Percentiles rank a stretch among this genome's conserved stretches.
These are phyloP conservation scores for Clistopyga incitator DNA, from an alignment of 2,888 invertebrate genomes.

Conservation along the genomic window DNA sequence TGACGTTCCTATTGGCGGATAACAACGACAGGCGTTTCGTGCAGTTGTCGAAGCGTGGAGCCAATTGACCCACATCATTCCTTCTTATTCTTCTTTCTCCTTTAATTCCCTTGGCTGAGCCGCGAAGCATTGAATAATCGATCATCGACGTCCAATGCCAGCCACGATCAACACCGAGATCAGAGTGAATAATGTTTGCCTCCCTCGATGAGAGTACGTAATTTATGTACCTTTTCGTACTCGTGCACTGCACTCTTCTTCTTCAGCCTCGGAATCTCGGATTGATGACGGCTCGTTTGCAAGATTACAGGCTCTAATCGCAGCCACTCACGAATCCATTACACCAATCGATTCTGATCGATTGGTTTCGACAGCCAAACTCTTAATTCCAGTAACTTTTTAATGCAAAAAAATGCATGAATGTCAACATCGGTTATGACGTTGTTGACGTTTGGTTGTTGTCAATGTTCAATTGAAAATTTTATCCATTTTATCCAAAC, in stretches of 20 bases:
- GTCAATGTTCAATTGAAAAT: background rate
- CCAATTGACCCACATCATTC: slow-evolving; percentile 70
- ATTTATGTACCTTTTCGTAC: slow-evolving; percentile 18
- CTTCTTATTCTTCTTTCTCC: slow-evolving; percentile 59
- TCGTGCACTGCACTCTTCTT: background rate
- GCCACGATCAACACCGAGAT: slow-evolving; percentile 5
- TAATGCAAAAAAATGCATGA: background rate
- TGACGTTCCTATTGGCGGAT: slow-evolving; percentile 21
- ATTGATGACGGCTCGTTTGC: slow-evolving; percentile 48
- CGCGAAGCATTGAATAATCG: slow-evolving; percentile 67
- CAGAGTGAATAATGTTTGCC: slow-evolving; percentile 47
- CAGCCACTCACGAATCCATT: slow-evolving; percentile 48
- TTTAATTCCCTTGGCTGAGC: slow-evolving; percentile 24
- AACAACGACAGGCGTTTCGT: slow-evolving; percentile 47
- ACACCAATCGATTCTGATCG: slow-evolving; percentile 43
- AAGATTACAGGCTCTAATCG: slow-evolving; percentile 41
- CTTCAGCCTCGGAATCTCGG: background rate
- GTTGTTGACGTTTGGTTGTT: background rate
- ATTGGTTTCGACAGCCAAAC: slow-evolving; percentile 18
- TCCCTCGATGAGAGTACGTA: slow-evolving; percentile 30
- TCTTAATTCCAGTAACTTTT: background rate
- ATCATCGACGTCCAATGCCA: slow-evolving; percentile 43
- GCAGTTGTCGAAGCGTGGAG: slow-evolving; percentile 66
- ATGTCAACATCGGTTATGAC: background rate
- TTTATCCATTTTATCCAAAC: too few relatives aligned